Conservation (phyloP, 2,113 vertebrate species). For the Eretmochelys imbricata region DNA sequence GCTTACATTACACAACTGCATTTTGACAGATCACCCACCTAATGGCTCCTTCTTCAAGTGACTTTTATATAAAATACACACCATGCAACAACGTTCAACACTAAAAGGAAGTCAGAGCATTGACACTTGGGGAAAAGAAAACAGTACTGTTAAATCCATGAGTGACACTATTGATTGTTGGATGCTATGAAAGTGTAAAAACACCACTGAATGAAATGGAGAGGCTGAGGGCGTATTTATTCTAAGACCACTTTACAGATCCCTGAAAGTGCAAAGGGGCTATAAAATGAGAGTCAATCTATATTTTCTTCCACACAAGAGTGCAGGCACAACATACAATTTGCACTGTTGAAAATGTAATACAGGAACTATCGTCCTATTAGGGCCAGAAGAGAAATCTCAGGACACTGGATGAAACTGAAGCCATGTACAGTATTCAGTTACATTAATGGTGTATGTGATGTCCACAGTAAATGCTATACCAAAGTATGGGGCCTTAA, state of each 20-base stretch:
- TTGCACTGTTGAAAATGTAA: not conserved
- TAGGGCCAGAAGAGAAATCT: not conserved
- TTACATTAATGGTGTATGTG: accelerated
- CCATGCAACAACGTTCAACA: not conserved
- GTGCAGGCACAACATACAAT: not conserved
- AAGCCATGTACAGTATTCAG: not conserved
- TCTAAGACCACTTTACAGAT: not conserved
- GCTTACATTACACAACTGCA: not conserved
- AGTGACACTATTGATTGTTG: not conserved
- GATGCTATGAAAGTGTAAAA: not conserved
- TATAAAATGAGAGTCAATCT: not conserved
- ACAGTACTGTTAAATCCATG: not conserved
- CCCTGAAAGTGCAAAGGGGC: not conserved
- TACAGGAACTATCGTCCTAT: not conserved
- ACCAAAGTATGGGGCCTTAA: not conserved
- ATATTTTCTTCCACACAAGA: not conserved
- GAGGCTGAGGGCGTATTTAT: not conserved
- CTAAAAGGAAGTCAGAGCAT: not conserved
- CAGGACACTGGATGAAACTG: accelerated
- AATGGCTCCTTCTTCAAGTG: not conserved
- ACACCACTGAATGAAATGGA: not conserved
- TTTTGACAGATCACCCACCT: not conserved
- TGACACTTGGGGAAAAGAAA: not conserved
- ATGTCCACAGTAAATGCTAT: accelerated
- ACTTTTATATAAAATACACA: not conserved